These are phyloP conservation scores for Drosophila ficusphila DNA, from an alignment of 1,140 invertebrate genomes.

Conservation along the genomic window DNA sequence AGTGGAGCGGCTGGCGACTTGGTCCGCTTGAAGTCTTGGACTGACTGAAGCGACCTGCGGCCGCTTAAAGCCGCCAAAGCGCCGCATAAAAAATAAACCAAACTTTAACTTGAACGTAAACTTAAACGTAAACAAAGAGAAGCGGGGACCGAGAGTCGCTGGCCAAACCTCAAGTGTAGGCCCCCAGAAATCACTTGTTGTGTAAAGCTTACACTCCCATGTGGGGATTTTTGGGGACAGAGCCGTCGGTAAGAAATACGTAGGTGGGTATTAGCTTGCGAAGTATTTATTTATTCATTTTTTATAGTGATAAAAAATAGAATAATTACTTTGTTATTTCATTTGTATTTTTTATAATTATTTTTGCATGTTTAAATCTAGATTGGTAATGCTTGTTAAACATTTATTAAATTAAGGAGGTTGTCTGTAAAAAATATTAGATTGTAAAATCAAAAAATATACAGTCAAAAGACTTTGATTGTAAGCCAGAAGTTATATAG, in stretches of 20 bases:
- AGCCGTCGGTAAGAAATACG: not conserved
- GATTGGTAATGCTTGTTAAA: no score
- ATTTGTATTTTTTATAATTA: no score
- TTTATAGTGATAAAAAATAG: not conserved
- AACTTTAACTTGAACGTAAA: conserved; percentile 30
- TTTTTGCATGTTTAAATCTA: no score
- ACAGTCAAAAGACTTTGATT: no score
- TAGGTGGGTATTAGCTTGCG: not conserved
- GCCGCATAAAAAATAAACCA: conserved; percentile 51
- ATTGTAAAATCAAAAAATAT: no score
- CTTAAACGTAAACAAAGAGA: conserved; percentile 38
- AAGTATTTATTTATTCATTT: not conserved
- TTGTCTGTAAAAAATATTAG: no score
- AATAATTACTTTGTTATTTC: no score
- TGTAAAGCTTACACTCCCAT: conserved; percentile 34
- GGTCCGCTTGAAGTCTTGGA: conserved; percentile 69
- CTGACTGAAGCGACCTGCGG: conserved; percentile 64
- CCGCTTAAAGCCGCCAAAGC: conserved; percentile 61
- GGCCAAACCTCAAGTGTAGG: conserved; percentile 49
- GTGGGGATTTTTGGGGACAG: conserved; percentile 6
- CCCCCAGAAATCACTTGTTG: conserved; percentile 39
- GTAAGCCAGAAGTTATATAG: no score
- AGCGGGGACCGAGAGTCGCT: not conserved
- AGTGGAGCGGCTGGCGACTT: conserved; percentile 54
- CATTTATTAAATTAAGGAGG: no score